Base-by-base conservation (phyloP, 2,113 vertebrate genomes). In the Petroica traversi region DNA sequence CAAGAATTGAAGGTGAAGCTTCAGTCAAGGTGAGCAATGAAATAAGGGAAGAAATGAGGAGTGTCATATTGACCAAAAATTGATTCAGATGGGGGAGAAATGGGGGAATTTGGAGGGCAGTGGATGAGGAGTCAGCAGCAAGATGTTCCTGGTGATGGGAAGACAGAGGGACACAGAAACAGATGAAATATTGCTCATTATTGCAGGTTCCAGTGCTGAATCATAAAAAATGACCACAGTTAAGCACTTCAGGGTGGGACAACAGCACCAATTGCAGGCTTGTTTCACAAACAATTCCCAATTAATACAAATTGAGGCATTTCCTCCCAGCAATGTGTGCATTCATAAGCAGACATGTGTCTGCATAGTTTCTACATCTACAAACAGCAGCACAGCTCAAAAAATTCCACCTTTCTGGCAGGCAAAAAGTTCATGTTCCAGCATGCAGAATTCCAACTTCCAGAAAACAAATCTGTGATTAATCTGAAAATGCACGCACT, bases 391-490 rank as follows among this genome's bases (percentile, higher is more conserved):
- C 66, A 54, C 5, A 68, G 73, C 34, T 96, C 82, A 91, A 69
- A 94, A 89, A 93, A n/a, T n/a, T 55, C 66, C 49, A 11, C 33
- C 69, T 94, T 95, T 85, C 94, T 89, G 93, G 92, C 80, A 92
- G 0, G 9, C 69, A 61, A 57, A 43, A 85, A 91, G 19, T 52
- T 92, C 72, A 6, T 85, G 96, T 90, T 91, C 45, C 77, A 88
- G 90, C 96, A 84, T 1, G 81, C 2, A 64, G 59, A 89, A 92
- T 95, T 95, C 87, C 93, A 95, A 22, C 86, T 86, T 93, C 84
- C 94, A 93, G 90, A 93, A 92, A 92, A 89, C 26, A 82, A 95
- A 97, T 93, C 78, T 94, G 88, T 83, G 89, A 67, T 92, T 80
- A 81, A 95, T 92, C 62, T 89, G 77, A 96, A 88, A 85, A 93